These are phyloP conservation scores for Platysternon megacephalum DNA, from an alignment of 2,113 vertebrate species.

Conservation along the genomic window DNA sequence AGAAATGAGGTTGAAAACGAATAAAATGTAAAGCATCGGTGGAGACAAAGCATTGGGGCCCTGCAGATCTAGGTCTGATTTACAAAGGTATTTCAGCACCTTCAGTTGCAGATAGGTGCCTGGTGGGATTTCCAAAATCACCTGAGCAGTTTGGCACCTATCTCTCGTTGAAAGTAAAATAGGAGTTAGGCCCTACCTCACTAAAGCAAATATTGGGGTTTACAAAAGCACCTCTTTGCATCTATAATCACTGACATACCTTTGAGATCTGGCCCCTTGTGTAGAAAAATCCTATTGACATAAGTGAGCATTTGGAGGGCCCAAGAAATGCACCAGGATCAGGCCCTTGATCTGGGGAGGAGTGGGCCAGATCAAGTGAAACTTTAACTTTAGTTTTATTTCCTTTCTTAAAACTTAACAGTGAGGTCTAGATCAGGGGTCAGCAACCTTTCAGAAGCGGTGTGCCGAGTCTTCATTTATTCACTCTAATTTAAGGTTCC, in stretches of 20 bases:
- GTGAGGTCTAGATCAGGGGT: not conserved
- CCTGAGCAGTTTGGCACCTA: too few relatives aligned
- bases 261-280: not conserved
- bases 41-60: not conserved
- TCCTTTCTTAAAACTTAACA: not conserved
- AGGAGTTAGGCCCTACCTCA: not conserved
- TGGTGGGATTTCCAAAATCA: too few relatives aligned
- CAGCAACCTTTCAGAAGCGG: too few relatives aligned
- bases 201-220: not conserved
- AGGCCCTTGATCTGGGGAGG: not conserved
- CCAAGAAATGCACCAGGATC: not conserved
- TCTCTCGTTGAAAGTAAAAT: not conserved
- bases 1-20: not conserved
- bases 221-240: not conserved
- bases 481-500: too few relatives aligned
- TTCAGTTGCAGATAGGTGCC: not conserved
- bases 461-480: too few relatives aligned
- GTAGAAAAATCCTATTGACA: not conserved
- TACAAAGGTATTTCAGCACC: not conserved
- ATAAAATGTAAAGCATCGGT: not conserved
- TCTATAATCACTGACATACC: not conserved
- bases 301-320: not conserved
- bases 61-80: not conserved
- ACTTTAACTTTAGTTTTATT: slow-evolving; percentile 16
- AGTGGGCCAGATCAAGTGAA: not conserved